Percentiles rank a stretch among this genome's conserved stretches.
Conservation (phyloP, 2,888 invertebrate genomes). For the Oscheius sp. region DNA sequence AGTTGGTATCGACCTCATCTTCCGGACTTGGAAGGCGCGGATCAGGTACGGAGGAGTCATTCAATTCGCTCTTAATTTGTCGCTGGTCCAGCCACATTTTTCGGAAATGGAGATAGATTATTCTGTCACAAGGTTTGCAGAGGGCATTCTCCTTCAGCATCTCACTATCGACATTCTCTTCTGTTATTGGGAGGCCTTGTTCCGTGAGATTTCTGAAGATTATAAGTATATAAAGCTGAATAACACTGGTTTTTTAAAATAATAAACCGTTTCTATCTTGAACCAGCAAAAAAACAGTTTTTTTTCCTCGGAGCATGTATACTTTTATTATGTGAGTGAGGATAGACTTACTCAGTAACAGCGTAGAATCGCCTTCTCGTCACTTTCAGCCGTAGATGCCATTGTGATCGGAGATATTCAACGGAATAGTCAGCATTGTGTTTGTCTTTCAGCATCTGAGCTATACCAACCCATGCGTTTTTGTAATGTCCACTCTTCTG, state of each 20-base stretch:
- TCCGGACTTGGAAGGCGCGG: conserved; percentile 21
- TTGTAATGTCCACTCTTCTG: conserved; percentile 26
- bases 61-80: conserved; percentile 22
- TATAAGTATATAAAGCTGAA: too few species aligned
- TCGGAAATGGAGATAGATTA: conserved; percentile 21
- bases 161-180: conserved; percentile 20
- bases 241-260: too few species aligned
- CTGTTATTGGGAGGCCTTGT: conserved; percentile 4
- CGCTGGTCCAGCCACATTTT: conserved; percentile 22
- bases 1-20: conserved; percentile 10
- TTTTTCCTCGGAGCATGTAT: too few species aligned
- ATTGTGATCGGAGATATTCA: conserved; percentile 26
- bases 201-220: conserved; percentile 11
- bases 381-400: conserved; percentile 23
- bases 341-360: conserved; percentile 18
- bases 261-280: too few species aligned
- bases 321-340: too few species aligned
- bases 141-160: conserved; percentile 23
- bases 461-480: conserved; percentile 10
- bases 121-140: conserved; percentile 24
- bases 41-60: conserved; percentile 13
- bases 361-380: conserved; percentile 23
- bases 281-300: too few species aligned
- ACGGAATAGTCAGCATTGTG: conserved; percentile 22
- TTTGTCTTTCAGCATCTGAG: conserved; percentile 16